A percentile compares a stretch with the other conserved stretches of the same genome.
These are phyloP conservation scores for Simalia tracyae DNA, from an alignment of 2,797 vertebrate genomes.

Conservation along the genomic window DNA sequence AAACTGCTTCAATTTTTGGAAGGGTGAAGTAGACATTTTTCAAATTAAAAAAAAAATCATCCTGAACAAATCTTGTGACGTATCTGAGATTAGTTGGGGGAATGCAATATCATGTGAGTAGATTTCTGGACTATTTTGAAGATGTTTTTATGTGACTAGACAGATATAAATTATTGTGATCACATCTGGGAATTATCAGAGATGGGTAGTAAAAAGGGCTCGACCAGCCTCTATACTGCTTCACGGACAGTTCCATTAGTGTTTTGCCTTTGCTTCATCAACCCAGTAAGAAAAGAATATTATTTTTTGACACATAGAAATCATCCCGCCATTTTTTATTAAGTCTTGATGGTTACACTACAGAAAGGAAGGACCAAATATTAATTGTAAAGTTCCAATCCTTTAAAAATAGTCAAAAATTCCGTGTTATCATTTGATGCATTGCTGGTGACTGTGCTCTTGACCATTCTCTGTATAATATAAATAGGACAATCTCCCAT, in stretches of 20 bases:
- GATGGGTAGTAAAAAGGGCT: not conserved
- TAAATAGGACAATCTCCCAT: constrained; percentile 33
- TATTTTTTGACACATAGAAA: not conserved
- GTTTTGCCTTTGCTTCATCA: constrained; percentile 28
- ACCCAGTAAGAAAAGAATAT: constrained; percentile 14
- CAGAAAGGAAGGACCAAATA: constrained; percentile 42
- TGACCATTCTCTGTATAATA: constrained; percentile 31
- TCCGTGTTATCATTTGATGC: constrained; percentile 31
- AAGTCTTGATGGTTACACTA: constrained; percentile 23
- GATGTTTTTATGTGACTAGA: not conserved
- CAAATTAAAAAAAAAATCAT: not conserved
- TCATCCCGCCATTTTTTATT: constrained; percentile 21
- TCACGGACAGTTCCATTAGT: constrained; percentile 32
- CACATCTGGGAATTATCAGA: not conserved
- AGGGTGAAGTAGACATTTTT: not conserved
- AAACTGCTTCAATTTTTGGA: not conserved
- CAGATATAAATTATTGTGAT: not conserved
- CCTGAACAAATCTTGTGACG: not conserved
- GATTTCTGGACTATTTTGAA: not conserved
- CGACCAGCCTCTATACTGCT: constrained; percentile 16
- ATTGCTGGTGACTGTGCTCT: constrained; percentile 33
- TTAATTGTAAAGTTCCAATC: constrained; percentile 35
- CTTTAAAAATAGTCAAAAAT: not conserved
- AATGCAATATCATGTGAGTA: not conserved
- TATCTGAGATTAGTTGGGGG: no score